These are phyloP conservation scores for Chiroxiphia lanceolata DNA, from an alignment of 2,797 vertebrate species.

Conservation along the genomic window DNA sequence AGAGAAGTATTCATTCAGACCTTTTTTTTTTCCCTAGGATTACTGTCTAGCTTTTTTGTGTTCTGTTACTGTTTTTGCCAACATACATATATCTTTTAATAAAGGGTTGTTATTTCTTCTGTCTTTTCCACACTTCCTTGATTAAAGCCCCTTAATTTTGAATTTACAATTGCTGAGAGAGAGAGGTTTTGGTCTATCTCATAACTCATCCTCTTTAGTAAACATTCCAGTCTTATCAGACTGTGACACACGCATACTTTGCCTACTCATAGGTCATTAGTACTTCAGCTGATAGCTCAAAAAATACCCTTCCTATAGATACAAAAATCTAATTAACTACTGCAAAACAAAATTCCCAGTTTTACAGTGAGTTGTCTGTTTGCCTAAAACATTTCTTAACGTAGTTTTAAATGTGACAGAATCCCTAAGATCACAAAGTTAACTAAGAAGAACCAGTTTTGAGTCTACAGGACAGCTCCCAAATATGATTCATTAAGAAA, in stretches of 20 bases:
- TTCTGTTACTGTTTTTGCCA: too few species aligned
- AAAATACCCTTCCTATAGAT: not conserved
- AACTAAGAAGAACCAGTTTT: not conserved
- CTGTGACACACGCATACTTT: not conserved
- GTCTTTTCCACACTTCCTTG: too few species aligned
- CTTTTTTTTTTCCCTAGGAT: too few species aligned
- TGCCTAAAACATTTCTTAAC: not conserved
- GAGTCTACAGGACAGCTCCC: not conserved
- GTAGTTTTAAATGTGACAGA: not conserved
- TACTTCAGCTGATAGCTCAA: not conserved
- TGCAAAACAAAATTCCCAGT: not conserved
- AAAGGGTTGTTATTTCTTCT: too few species aligned
- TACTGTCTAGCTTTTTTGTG: too few species aligned
- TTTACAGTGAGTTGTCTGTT: not conserved
- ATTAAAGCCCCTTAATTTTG: too few species aligned
- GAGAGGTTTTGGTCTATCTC: too few species aligned
- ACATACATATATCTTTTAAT: too few species aligned
- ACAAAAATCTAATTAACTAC: not conserved
- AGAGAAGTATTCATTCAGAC: too few species aligned
- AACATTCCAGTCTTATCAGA: too few species aligned
- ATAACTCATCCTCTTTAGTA: too few species aligned
- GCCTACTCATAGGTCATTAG: not conserved
- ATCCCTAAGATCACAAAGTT: not conserved
- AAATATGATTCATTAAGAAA: not conserved
- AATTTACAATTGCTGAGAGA: too few species aligned